phyloP scores from a whole-genome alignment of 2,797 vertebrate genomes.

The Lophius americanus region DNA sequence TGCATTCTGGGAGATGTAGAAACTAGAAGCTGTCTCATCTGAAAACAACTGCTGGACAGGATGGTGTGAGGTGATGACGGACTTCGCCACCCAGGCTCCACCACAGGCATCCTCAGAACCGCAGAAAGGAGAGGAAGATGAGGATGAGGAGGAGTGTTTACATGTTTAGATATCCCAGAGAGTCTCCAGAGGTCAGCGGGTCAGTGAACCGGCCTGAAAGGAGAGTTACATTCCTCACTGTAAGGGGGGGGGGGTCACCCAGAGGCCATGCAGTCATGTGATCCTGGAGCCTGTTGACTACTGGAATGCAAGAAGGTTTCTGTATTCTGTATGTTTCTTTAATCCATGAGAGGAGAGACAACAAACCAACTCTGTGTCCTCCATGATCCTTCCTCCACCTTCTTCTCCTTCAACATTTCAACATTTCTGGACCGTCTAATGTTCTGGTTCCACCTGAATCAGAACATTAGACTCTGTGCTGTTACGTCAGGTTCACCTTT shows the following conservation, averaged over 20 bases:
- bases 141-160: slow-evolving; percentile 67
- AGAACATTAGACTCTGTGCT: no score
- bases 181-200: slow-evolving; percentile 86
- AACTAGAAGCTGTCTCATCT: neutral
- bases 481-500: no score
- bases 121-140: slow-evolving; percentile 27
- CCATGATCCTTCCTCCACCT: no score
- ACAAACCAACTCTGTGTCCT: no score
- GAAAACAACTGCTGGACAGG: no score
- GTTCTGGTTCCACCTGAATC: no score
- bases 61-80: slow-evolving; percentile 49
- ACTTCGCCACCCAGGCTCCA: slow-evolving; percentile 56
- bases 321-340: slow-evolving; percentile 21
- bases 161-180: slow-evolving; percentile 88
- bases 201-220: slow-evolving; percentile 75
- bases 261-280: slow-evolving; percentile 44
- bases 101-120: slow-evolving; percentile 24
- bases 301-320: slow-evolving; percentile 42
- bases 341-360: slow-evolving; percentile 1
- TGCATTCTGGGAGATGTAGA: neutral
- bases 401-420: no score
- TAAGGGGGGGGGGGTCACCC: slow-evolving; percentile 43
- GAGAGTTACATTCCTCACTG: slow-evolving; percentile 71
- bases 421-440: no score
- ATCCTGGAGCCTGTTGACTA: slow-evolving; percentile 20